A percentile compares a stretch with the other conserved stretches of the same genome.
These are phyloP conservation scores for Hypotaenidia philippensis DNA, from an alignment of 2,797 vertebrate genomes.

Conservation along the genomic window DNA sequence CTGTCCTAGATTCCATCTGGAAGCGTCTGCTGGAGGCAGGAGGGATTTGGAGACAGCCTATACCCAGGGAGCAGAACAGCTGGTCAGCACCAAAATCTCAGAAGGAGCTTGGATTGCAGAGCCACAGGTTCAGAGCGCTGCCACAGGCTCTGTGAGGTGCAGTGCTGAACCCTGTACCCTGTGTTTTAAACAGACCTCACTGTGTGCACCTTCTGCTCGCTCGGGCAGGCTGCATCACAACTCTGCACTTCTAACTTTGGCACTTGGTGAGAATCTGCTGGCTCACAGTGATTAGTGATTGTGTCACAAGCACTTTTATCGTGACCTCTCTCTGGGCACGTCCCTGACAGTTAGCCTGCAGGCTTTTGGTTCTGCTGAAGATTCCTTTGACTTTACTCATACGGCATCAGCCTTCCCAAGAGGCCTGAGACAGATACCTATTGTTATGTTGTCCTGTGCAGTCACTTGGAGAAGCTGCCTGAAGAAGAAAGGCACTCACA, in stretches of 20 bases:
- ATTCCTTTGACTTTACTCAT: not conserved
- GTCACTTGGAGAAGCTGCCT: not conserved
- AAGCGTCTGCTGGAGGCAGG: not conserved
- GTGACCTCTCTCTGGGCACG: not conserved
- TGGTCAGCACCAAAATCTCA: not conserved
- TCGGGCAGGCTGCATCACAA: not conserved
- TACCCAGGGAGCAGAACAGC: not conserved
- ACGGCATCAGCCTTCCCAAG: not conserved
- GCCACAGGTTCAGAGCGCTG: not conserved
- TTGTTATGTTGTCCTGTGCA: not conserved
- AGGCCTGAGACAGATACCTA: not conserved
- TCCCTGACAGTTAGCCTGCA: not conserved
- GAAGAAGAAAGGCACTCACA: constrained; percentile 1
- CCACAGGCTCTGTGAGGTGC: not conserved
- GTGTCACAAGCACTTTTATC: not conserved
- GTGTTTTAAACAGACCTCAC: not conserved
- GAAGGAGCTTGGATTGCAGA: not conserved
- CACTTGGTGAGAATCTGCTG: not conserved
- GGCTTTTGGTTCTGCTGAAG: not conserved
- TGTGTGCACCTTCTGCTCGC: not conserved
- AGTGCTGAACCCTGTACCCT: not conserved
- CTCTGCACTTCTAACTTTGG: not conserved
- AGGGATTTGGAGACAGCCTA: not conserved
- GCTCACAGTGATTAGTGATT: not conserved
- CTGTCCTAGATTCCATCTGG: not conserved